A percentile compares a stretch with the other conserved stretches of the same genome.
phyloP scores from a whole-genome alignment of 1,140 invertebrate genomes.

The Prorops nasuta region DNA sequence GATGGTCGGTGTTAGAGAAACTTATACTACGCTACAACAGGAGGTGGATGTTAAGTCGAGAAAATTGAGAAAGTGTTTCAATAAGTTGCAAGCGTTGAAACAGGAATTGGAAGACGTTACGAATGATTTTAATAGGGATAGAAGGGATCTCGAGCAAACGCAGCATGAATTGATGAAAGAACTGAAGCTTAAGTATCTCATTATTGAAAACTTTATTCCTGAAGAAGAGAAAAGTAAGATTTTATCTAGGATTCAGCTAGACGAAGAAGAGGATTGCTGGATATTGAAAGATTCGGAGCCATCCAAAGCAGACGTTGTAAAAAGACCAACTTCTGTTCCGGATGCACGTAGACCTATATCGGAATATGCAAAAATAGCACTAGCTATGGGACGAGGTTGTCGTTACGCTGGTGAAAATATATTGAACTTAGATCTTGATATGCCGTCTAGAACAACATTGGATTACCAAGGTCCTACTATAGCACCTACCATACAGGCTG shows the following conservation, averaged over 20 bases:
- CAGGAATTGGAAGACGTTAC: conserved; percentile 82
- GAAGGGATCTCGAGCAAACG: conserved; percentile 77
- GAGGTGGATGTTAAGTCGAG: conserved; percentile 88
- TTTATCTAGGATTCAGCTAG: conserved; percentile 74
- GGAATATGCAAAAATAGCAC: conserved; percentile 68
- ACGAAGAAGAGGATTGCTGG: conserved; percentile 90
- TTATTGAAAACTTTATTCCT: conserved; percentile 97
- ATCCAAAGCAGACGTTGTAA: conserved; percentile 50
- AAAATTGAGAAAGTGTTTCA: conserved; percentile 66
- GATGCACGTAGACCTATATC: conserved; percentile 69
- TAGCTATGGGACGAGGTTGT: conserved; percentile 60
- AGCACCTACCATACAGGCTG: conserved; percentile 71
- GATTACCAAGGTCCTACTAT: conserved; percentile 75
- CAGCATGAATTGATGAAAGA: conserved; percentile 76
- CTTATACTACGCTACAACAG: conserved; percentile 91
- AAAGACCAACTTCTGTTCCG: conserved; percentile 66
- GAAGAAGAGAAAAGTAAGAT: conserved; percentile 84
- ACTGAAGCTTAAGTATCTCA: conserved; percentile 78
- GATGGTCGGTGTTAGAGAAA: conserved; percentile 91
- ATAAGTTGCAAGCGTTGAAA: conserved; percentile 54
- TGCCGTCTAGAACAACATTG: conserved; percentile 74
- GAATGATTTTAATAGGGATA: conserved; percentile 76
- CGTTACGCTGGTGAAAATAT: conserved; percentile 80
- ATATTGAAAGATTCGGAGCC: conserved; percentile 51
- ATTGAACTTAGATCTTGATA: conserved; percentile 76